Evolutionary conservation across 2,888 invertebrate genomes (phyloP).

Genomic region (Anoplius nigerrimus): DNA sequence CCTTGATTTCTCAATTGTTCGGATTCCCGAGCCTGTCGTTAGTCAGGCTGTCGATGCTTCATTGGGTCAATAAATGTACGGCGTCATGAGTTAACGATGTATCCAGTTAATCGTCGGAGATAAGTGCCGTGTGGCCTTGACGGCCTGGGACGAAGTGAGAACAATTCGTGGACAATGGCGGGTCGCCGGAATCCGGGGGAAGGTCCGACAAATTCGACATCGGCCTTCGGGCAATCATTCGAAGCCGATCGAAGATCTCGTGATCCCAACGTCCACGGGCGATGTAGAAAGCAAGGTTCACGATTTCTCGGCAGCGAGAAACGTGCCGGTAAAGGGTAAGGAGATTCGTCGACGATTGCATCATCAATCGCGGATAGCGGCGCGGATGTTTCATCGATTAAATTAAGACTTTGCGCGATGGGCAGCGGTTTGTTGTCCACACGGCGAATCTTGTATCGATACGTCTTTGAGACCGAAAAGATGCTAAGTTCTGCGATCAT

Average conservation of each 20-base stretch:
- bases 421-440: no score
- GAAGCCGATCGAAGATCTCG: conserved; percentile 27
- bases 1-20: no score
- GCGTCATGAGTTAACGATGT: conserved; percentile 12
- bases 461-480: no score
- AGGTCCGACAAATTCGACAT: conserved; percentile 19
- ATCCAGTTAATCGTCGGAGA: conserved; percentile 17
- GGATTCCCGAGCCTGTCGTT: no score
- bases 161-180: conserved; percentile 12
- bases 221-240: conserved; percentile 25
- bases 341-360: conserved; percentile 42
- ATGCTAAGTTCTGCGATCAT: not conserved
- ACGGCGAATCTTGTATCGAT: no score
- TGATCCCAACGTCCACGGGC: conserved; percentile 23
- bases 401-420: not conserved
- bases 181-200: conserved; percentile 14
- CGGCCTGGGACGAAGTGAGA: not conserved
- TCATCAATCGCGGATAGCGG: conserved; percentile 42
- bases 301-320: no score
- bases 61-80: not conserved
- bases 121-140: conserved; percentile 18
- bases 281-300: conserved; percentile 20
- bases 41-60: no score
- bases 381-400: not conserved
- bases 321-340: conserved; percentile 7